Evolutionary conservation across 2,888 invertebrate species (phyloP).

Genomic region (Scrobipalpa atriplicella): DNA sequence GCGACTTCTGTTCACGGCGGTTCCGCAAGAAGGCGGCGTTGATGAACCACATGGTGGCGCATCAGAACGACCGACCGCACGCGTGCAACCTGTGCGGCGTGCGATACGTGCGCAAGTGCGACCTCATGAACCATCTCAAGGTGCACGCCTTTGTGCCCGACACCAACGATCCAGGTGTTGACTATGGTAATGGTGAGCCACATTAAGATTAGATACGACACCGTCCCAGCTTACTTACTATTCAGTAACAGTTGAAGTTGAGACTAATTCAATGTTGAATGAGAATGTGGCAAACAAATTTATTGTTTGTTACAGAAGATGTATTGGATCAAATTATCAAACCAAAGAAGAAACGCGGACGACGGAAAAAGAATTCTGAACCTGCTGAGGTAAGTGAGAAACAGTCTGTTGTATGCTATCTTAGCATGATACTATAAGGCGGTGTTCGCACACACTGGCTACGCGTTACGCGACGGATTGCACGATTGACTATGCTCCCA

Average conservation of each 20-base stretch:
- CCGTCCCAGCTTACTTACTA: too few species aligned
- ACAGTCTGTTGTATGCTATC: too few species aligned
- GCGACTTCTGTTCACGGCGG: slow-evolving; percentile 92
- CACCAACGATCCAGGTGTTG: slow-evolving; percentile 75
- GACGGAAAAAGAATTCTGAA: slow-evolving; percentile 73
- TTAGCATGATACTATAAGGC: too few species aligned
- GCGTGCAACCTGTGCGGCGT: slow-evolving; percentile 92
- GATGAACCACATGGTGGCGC: slow-evolving; percentile 94
- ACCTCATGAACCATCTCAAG: slow-evolving; percentile 92
- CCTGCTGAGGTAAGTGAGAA: slow-evolving; percentile 57
- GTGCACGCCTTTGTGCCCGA: slow-evolving; percentile 91
- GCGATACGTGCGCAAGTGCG: slow-evolving; percentile 89
- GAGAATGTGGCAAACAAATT: too few species aligned
- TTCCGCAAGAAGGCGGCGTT: slow-evolving; percentile 92
- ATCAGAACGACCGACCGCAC: slow-evolving; percentile 92
- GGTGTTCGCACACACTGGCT: too few species aligned
- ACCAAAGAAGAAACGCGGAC: slow-evolving; percentile 75
- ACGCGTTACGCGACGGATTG: too few species aligned
- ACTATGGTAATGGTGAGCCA: slow-evolving; percentile 64
- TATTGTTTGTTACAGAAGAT: slow-evolving; percentile 58
- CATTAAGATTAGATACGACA: too few species aligned
- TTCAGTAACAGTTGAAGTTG: too few species aligned
- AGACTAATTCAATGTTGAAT: too few species aligned
- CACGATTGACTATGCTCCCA: too few species aligned
- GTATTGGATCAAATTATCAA: slow-evolving; percentile 64